Percentiles rank a stretch among this genome's conserved stretches.
Evolutionary conservation across 1,140 invertebrate species (phyloP).

Genomic region (Babylonia areolata): DNA sequence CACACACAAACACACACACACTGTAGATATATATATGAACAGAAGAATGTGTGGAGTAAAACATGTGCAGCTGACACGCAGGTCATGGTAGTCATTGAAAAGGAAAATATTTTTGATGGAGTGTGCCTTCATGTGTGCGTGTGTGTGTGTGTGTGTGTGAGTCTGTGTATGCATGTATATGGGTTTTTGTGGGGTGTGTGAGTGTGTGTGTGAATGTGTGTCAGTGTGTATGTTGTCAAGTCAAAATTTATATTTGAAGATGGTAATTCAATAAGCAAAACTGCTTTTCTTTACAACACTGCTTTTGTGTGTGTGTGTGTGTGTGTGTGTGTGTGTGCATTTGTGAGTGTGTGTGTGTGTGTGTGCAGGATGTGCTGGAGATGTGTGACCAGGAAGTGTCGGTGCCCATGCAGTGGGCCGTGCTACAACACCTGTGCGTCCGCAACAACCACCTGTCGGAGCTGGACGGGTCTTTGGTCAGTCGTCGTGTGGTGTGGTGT

Average conservation of each 20-base stretch:
- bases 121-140: not conserved
- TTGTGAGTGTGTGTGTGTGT: not conserved
- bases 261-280: too few relatives aligned
- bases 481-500: too few relatives aligned
- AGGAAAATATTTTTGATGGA: too few relatives aligned
- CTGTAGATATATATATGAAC: too few relatives aligned
- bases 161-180: not conserved
- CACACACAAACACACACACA: too few relatives aligned
- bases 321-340: not conserved
- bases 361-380: conserved; percentile 59
- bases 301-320: too few relatives aligned
- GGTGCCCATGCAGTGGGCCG: conserved; percentile 57
- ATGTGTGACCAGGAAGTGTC: conserved; percentile 59
- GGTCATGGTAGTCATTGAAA: too few relatives aligned
- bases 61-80: too few relatives aligned
- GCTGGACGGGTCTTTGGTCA: conserved; percentile 59
- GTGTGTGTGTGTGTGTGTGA: not conserved
- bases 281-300: too few relatives aligned
- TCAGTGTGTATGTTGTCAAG: not conserved
- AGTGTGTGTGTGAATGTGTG: not conserved
- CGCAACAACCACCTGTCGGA: conserved; percentile 50
- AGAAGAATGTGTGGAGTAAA: too few relatives aligned
- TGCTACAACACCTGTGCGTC: conserved; percentile 47
- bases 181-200: not conserved
- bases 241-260: too few relatives aligned